These are phyloP conservation scores for Morpho helenor DNA, from an alignment of 2,888 invertebrate genomes.

Conservation along the genomic window DNA sequence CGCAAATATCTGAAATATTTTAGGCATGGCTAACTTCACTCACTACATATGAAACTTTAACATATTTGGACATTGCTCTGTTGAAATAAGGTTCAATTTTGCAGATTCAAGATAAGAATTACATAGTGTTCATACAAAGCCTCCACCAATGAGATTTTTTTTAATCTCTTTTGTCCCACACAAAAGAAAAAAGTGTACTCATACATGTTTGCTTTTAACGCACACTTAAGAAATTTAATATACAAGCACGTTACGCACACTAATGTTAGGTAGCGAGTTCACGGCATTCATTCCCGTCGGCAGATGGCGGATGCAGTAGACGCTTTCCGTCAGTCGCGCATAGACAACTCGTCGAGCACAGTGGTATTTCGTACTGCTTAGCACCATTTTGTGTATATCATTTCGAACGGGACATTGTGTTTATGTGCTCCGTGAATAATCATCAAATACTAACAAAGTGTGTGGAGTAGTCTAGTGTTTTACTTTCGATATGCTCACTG, in stretches of 20 bases:
- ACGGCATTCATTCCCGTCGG: slow-evolving; percentile 77
- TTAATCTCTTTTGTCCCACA: slow-evolving; percentile 59
- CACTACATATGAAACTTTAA: no score
- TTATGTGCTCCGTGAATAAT: slow-evolving; percentile 74
- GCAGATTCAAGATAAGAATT: slow-evolving; percentile 18
- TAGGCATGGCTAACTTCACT: no score
- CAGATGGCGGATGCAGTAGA: slow-evolving; percentile 78
- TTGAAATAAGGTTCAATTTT: slow-evolving; percentile 38
- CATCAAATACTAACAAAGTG: slow-evolving; percentile 55
- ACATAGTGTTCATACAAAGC: slow-evolving; percentile 35
- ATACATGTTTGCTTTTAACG: slow-evolving; percentile 45
- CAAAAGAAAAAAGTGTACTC: slow-evolving; percentile 64
- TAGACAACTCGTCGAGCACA: slow-evolving; percentile 72
- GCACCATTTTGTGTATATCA: slow-evolving; percentile 76
- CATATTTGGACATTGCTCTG: neutral
- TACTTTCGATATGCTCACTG: slow-evolving; percentile 68
- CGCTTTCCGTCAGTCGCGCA: slow-evolving; percentile 76
- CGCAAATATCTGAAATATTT: no score
- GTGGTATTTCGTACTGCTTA: slow-evolving; percentile 61
- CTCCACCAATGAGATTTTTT: slow-evolving; percentile 47
- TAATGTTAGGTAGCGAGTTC: slow-evolving; percentile 50
- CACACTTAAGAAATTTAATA: slow-evolving; percentile 53
- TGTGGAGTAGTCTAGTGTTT: slow-evolving; percentile 57
- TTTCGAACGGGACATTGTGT: slow-evolving; percentile 77
- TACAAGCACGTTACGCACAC: slow-evolving; percentile 49